Conservation (phyloP, 2,797 vertebrate genomes). For the Buphagus erythrorhynchus region DNA sequence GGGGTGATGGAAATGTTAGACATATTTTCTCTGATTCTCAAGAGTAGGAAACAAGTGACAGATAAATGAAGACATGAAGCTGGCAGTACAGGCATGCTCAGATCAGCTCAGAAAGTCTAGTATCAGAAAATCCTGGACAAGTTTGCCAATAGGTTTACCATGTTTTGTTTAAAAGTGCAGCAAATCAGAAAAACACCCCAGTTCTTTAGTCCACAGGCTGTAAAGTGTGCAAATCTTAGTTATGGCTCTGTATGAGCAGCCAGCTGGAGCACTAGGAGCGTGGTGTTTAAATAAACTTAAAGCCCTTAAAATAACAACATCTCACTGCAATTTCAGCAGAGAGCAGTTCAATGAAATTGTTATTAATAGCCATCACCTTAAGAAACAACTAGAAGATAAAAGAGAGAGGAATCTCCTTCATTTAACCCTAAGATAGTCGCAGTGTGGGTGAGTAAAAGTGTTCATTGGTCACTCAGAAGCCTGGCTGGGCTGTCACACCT, state of each 20-base stretch:
- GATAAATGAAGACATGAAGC: neutral
- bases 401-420: neutral
- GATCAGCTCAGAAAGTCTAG: neutral
- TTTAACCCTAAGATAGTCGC: neutral
- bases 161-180: neutral
- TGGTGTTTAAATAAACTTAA: neutral
- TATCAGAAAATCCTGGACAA: accelerated
- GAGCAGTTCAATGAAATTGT: neutral
- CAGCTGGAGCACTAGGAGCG: accelerated
- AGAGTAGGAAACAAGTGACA: neutral
- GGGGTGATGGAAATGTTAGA: neutral
- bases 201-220: neutral
- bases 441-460: neutral
- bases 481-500: accelerated
- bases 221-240: neutral
- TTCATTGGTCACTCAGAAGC: neutral
- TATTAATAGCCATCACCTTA: neutral
- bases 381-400: neutral
- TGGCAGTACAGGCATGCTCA: neutral
- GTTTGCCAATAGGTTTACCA: accelerated
- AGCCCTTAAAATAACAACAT: neutral
- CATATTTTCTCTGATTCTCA: neutral
- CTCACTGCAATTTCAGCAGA: accelerated
- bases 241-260: neutral
- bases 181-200: neutral